Percentiles rank a stretch among this genome's conserved stretches.
These are phyloP conservation scores for Seriola dumerili DNA, from an alignment of 2,113 vertebrate species.

Conservation along the genomic window DNA sequence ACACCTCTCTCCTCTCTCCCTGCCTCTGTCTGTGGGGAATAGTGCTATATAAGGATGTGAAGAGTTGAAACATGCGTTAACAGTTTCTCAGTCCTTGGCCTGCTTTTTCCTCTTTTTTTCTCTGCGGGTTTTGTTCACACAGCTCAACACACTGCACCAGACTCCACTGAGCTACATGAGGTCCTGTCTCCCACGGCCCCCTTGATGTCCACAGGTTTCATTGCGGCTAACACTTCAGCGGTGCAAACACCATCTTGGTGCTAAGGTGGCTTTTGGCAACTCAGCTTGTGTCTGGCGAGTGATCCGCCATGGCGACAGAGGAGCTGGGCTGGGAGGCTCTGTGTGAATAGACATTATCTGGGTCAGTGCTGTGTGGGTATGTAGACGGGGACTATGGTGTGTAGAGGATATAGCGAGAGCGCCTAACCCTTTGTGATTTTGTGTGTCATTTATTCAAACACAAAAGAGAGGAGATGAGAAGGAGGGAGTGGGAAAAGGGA, in stretches of 20 bases:
- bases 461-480: constrained; percentile 66
- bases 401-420: constrained; percentile 54
- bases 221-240: constrained; percentile 16
- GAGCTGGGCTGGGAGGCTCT: constrained; percentile 37
- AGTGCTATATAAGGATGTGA: constrained; percentile 71
- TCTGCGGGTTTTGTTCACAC: constrained; percentile 52
- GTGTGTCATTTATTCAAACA: constrained; percentile 71
- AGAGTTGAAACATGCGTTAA: constrained; percentile 75
- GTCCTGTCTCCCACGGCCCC: constrained; percentile 22
- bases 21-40: constrained; percentile 58
- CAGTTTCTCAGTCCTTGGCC: constrained; percentile 75
- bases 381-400: constrained; percentile 55
- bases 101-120: constrained; percentile 63
- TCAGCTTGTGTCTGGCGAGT: constrained; percentile 30
- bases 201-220: constrained; percentile 18
- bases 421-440: constrained; percentile 73
- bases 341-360: constrained; percentile 74
- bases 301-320: constrained; percentile 38
- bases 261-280: constrained; percentile 48
- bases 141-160: constrained; percentile 62
- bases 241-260: constrained; percentile 13
- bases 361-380: constrained; percentile 73
- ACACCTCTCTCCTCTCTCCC: constrained; percentile 45
- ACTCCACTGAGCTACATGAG: constrained; percentile 37
- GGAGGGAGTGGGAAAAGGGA: constrained; percentile 49